phyloP scores from a whole-genome alignment of 30 jellyfish, hydroid and myxozoan species.

The Sanderia malayensis region DNA sequence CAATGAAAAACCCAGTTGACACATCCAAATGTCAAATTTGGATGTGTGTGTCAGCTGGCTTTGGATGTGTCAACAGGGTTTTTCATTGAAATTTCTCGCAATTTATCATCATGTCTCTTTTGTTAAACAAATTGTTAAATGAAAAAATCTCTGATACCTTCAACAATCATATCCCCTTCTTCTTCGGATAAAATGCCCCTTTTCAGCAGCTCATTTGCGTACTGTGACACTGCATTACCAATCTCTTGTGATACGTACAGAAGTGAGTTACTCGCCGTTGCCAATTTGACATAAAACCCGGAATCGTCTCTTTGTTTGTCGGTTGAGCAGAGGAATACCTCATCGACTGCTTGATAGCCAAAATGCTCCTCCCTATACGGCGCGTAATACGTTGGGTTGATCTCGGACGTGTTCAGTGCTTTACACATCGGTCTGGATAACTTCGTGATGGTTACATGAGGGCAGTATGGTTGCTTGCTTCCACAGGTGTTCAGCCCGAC shows the following conservation, averaged over 20 bases:
- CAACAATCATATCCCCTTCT: conserved; percentile 47
- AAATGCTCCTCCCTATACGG: conserved; percentile 29
- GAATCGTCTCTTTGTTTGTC: conserved; percentile 75
- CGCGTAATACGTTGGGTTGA: conserved; percentile 54
- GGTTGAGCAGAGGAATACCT: conserved; percentile 74
- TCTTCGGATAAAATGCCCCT: conserved; percentile 58
- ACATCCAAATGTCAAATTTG: too few relatives aligned
- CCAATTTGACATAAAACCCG: conserved; percentile 75
- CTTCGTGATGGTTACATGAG: conserved; percentile 87
- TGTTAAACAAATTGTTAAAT: too few relatives aligned
- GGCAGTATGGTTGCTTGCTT: conserved; percentile 71
- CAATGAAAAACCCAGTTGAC: too few relatives aligned
- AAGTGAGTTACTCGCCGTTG: conserved; percentile 37
- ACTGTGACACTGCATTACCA: conserved; percentile 32
- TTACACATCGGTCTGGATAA: conserved; percentile 78
- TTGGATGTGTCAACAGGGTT: too few relatives aligned
- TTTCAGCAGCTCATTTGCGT: conserved; percentile 36
- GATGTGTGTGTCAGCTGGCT: too few relatives aligned
- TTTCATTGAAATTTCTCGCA: too few relatives aligned
- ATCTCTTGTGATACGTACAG: conserved; percentile 62
- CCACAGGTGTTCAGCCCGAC: conserved; percentile 81
- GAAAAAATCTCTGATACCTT: too few relatives aligned
- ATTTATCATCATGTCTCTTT: too few relatives aligned
- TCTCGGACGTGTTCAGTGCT: conserved; percentile 20
- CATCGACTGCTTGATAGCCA: conserved; percentile 73